Evolutionary conservation across 2,888 invertebrate species (phyloP).

Genomic region (Argyresthia goedartella): DNA sequence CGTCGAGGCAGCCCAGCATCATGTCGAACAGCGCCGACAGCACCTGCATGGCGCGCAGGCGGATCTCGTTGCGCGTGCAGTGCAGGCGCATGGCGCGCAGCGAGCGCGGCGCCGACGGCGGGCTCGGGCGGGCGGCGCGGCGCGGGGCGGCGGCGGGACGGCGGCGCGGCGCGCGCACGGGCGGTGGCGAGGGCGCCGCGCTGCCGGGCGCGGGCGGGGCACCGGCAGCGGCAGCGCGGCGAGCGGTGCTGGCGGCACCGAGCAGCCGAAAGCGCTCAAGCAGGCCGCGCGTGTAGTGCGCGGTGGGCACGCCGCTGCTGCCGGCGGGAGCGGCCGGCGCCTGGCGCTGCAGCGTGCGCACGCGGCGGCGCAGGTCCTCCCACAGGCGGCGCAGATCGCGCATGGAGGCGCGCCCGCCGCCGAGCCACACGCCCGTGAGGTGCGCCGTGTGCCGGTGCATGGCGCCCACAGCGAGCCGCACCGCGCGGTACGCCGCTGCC

Average conservation of each 20-base stretch:
- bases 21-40: conserved; percentile 64
- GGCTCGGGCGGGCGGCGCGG: conserved; percentile 24
- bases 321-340: conserved; percentile 46
- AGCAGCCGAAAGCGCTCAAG: conserved; percentile 56
- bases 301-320: no score
- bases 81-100: conserved; percentile 48
- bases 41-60: conserved; percentile 63
- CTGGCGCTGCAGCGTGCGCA: conserved; percentile 66
- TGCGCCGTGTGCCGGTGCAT: conserved; percentile 47
- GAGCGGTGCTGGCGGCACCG: background rate
- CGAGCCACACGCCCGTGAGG: conserved; percentile 51
- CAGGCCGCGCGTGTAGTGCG: conserved; percentile 50
- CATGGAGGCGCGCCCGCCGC: conserved; percentile 47
- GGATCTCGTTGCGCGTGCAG: conserved; percentile 55
- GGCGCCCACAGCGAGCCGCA: conserved; percentile 42
- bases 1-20: conserved; percentile 67
- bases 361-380: conserved; percentile 73
- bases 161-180: background rate
- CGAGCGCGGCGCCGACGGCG: conserved; percentile 35
- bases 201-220: background rate
- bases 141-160: background rate
- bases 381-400: conserved; percentile 75
- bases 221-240: background rate
- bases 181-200: background rate
- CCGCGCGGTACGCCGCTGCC: conserved; percentile 51